These are phyloP conservation scores for Lycodopsis pacificus DNA, from an alignment of 2,797 vertebrate species.

Conservation along the genomic window DNA sequence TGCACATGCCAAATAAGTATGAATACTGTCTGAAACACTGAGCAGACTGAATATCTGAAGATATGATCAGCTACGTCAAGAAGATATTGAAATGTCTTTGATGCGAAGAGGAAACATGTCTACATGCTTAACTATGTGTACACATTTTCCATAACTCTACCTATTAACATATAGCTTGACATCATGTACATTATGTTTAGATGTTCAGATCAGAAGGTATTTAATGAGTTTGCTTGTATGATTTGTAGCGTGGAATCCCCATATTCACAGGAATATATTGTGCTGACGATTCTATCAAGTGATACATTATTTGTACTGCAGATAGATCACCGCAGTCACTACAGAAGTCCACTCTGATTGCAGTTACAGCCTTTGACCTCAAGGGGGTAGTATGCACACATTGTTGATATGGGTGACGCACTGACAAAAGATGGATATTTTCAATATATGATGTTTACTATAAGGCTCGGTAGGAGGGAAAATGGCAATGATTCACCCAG, in stretches of 20 bases:
- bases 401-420: slow-evolving; percentile 3
- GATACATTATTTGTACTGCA: not conserved
- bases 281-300: not conserved
- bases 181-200: not conserved
- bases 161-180: not conserved
- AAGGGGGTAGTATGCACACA: slow-evolving; percentile 61
- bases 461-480: slow-evolving; percentile 47
- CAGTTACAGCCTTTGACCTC: slow-evolving; percentile 46
- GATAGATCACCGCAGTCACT: not conserved
- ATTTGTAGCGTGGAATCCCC: not conserved
- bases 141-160: not conserved
- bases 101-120: not conserved
- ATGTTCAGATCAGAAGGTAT: not conserved
- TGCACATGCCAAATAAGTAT: not conserved
- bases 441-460: slow-evolving; percentile 57
- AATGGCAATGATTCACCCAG: slow-evolving; percentile 50
- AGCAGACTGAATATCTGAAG: not conserved
- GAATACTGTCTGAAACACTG: not conserved
- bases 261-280: not conserved
- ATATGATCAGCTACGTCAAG: not conserved
- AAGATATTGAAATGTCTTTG: not conserved
- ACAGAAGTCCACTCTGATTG: slow-evolving; percentile 4
- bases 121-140: not conserved
- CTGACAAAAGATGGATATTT: slow-evolving; percentile 54
- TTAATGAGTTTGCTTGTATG: not conserved